Percentiles rank a stretch among this genome's conserved stretches.
These are phyloP conservation scores for Sinella curviseta DNA, from an alignment of 1,140 invertebrate species.

Conservation along the genomic window DNA sequence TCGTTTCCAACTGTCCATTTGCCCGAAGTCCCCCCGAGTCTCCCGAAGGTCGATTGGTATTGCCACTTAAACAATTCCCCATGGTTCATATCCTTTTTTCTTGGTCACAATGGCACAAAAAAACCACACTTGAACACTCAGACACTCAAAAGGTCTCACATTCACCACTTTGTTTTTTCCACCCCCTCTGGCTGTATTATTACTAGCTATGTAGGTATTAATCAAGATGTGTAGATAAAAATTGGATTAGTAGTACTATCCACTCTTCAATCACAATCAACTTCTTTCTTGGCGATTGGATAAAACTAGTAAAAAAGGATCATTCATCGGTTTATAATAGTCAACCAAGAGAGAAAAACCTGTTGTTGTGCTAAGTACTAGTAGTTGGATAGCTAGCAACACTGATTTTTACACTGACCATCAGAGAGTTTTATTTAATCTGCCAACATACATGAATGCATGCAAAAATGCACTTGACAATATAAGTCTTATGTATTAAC, in stretches of 20 bases:
- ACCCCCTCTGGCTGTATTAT: background rate
- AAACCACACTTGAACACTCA: background rate
- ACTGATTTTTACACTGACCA: no score
- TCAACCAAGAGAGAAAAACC: background rate
- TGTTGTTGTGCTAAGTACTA: background rate
- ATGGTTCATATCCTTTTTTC: conserved; percentile 12
- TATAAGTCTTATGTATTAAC: no score
- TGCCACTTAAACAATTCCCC: conserved; percentile 46
- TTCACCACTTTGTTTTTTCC: background rate
- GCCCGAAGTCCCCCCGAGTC: background rate
- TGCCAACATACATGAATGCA: no score
- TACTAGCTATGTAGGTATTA: background rate
- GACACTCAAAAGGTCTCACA: background rate
- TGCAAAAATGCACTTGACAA: no score
- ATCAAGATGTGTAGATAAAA: background rate
- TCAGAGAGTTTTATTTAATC: background rate
- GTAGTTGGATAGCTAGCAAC: no score
- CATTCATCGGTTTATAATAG: no score
- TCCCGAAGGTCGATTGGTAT: conserved; percentile 33
- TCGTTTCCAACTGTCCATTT: conserved; percentile 34
- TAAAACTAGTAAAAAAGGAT: no score
- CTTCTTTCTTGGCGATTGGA: background rate
- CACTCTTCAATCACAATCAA: background rate
- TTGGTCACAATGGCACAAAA: background rate
- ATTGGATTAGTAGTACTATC: background rate